phyloP scores from a whole-genome alignment of 1,140 invertebrate species.

The Charaxes varanes region DNA sequence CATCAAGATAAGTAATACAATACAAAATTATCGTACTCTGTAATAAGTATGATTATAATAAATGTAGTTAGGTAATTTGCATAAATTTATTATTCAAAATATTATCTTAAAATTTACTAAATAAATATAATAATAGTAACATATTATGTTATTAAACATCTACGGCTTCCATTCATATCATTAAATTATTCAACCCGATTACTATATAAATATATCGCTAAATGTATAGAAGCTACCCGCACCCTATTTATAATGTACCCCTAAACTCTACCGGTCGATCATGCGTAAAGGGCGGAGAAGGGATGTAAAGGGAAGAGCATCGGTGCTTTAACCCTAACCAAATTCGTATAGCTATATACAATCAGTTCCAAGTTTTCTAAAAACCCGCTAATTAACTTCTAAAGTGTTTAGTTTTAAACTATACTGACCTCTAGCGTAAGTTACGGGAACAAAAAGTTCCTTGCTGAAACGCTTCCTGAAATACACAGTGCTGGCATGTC shows the following conservation, averaged over 20 bases:
- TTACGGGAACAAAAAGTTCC: slow-evolving; percentile 69
- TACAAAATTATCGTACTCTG: no score
- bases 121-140: no score
- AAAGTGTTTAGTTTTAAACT: slow-evolving; percentile 18
- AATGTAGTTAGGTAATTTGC: no score
- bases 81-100: no score
- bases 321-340: slow-evolving; percentile 52
- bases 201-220: not conserved
- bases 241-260: slow-evolving; percentile 57
- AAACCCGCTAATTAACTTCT: slow-evolving; percentile 7
- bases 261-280: slow-evolving; percentile 69
- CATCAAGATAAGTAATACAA: no score
- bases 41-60: no score
- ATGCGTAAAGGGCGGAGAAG: slow-evolving; percentile 72
- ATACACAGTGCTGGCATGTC: slow-evolving; percentile 63
- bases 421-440: slow-evolving; percentile 72
- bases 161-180: no score
- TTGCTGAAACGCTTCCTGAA: slow-evolving; percentile 70
- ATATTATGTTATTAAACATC: no score
- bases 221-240: slow-evolving; percentile 30
- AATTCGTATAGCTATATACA: slow-evolving; percentile 31
- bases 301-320: slow-evolving; percentile 66
- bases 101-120: no score
- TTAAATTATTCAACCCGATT: not conserved
- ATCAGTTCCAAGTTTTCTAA: slow-evolving; percentile 13